Base-by-base conservation (phyloP, 2,888 invertebrate genomes). In the Limnephilus auricula region DNA sequence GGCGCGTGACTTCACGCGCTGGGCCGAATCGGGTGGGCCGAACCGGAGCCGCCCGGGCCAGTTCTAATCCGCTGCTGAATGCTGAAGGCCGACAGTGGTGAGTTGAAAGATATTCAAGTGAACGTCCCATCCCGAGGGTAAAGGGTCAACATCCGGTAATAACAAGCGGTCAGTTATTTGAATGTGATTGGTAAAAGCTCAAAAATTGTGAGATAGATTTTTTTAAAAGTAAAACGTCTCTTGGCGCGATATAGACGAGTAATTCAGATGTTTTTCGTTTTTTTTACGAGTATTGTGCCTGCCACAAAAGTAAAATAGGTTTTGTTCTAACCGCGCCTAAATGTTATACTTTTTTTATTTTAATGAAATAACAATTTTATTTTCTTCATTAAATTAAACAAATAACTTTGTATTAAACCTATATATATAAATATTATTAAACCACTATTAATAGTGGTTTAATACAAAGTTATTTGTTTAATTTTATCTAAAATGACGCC, bases 61-160 rank as follows among this genome's bases (percentile, higher is more conserved):
- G 65, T n/a, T 65, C 65, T 5, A 9, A n/a, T 9, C n/a, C 65
- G 9, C 9, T 25, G 65, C 25, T 65, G 25, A 65, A 65, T 65
- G 65, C n/a, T 65, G 65, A 65, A 6, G 25, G 25, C 65, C 65
- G 25, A 9, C n/a, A n/a, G 25, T 25, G 65, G 65, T n/a, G 25
- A 65, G 50, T 65, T 25, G 18, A 65, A 65, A n/a, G 65, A 65
- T 65, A 65, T 65, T 37, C 82, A 34, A 30, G 31, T 32, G 82
- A 82, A 37, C 82, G 34, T 32, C 25, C 34, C 31, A 12, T 25
- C 82, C 82, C 18, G 32, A 25, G 18, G 82, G 82, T 37, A 18
- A 34, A 82, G 10, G 34, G 82, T 82, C 82, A 82, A 82, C 34
- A 82, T 82, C 82, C 82, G 34, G 18, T 34, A 25, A 82, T 32